These are phyloP conservation scores for Sula dactylatra DNA, from an alignment of 2,113 vertebrate genomes.

Conservation along the genomic window DNA sequence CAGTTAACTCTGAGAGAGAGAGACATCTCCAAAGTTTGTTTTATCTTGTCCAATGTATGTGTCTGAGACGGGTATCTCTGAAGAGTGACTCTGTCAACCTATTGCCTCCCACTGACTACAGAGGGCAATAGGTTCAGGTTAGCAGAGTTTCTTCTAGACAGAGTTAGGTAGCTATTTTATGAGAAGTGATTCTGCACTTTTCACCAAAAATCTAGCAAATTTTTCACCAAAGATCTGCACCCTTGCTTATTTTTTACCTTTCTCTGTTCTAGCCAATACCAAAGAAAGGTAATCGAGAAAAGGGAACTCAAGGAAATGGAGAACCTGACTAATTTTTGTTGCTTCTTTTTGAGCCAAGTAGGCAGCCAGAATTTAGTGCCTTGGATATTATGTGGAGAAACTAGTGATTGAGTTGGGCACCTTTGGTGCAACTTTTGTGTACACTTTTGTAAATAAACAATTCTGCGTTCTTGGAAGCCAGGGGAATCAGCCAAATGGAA, in stretches of 20 bases:
- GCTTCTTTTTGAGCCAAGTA: not conserved
- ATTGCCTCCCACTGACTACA: not conserved
- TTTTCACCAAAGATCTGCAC: not conserved
- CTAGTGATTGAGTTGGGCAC: rapidly evolving
- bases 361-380: not conserved
- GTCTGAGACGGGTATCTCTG: not conserved
- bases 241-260: not conserved
- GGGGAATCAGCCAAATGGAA: not conserved
- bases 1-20: not conserved
- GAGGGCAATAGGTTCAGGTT: not conserved
- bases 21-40: not conserved
- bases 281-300: not conserved
- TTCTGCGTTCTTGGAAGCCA: not conserved
- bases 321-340: not conserved
- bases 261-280: not conserved
- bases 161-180: not conserved
- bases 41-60: not conserved
- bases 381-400: not conserved
- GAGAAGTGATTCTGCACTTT: not conserved
- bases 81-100: not conserved
- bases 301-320: not conserved
- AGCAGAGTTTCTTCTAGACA: not conserved
- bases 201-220: not conserved
- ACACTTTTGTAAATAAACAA: not conserved
- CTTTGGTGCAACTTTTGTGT: not conserved